Base-by-base conservation (phyloP, 2,888 invertebrate species). In the Macroteleia sp. region DNA sequence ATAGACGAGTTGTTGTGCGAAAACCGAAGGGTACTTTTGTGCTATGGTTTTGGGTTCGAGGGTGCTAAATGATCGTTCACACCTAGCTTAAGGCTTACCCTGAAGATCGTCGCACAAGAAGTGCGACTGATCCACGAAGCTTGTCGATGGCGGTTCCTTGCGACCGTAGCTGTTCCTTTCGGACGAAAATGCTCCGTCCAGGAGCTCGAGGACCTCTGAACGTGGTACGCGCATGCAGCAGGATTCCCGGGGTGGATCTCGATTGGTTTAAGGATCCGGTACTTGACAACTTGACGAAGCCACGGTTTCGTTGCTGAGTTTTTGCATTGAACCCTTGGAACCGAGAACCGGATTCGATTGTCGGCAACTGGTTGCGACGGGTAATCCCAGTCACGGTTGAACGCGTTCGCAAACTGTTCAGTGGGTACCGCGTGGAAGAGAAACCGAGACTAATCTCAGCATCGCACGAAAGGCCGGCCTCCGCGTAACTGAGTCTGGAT, bases 401-500 rank as follows among this genome's bases (percentile, higher is more conserved):
- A 12, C 12, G 12, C 10, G 10, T 6, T 44, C 20, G 41, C 39
- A 61, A 61, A 44, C 44, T 22, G 42, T 19, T 57, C 16, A 57
- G 14, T 36, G 36, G 17, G 36, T 12, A 14, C 17, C 66, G 56
- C 69, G 57, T 57, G 69, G 32, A 41, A 22, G 54, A 56, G 32
- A 36, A 59, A 69, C 67, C 57, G 48, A 56, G 62, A 76, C 76
- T 57, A 52, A 74, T 76, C 67, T 74, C 81, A 73, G 83, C 74
- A 79, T 86, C 85, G 87, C 85, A 86, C 89, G 85, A 85, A 85
- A 89, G 86, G 90, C 89, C 90, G 88, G 88, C 85, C 87, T 86
- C 88, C 88, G 89, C 86, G 90, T 89, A 89, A 90, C 90, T 90
- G 90, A 90, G 88, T 89, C 87, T 85, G 87, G 86, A 88, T 85